Evolutionary conservation across 2,888 invertebrate species (phyloP).

Genomic region (Lepidochrysops patricia): DNA sequence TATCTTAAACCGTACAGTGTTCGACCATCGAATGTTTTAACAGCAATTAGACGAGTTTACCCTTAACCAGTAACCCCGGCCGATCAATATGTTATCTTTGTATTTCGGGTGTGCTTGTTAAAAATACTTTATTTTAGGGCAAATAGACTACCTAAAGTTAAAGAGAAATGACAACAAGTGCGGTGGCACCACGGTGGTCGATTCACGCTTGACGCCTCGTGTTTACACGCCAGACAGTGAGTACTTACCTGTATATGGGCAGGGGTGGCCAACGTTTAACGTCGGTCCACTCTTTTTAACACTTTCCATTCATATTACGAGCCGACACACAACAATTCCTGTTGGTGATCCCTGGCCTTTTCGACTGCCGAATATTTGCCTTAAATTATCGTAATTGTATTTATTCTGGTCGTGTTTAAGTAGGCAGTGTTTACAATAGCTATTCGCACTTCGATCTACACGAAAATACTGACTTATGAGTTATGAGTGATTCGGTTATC

Average conservation of each 20-base stretch:
- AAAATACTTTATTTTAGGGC: conserved; percentile 60
- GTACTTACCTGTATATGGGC: conserved; percentile 24
- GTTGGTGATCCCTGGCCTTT: background rate
- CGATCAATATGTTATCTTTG: conserved; percentile 42
- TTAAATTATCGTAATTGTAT: conserved; percentile 14
- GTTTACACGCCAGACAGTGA: conserved; percentile 27
- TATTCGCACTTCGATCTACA: background rate
- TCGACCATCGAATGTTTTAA: conserved; percentile 60
- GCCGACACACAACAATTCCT: background rate
- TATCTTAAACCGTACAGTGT: conserved; percentile 68
- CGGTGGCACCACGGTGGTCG: conserved; percentile 30
- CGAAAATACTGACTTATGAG: too few relatives aligned
- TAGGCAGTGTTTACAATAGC: background rate
- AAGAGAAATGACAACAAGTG: conserved; percentile 48
- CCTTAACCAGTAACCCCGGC: conserved; percentile 52
- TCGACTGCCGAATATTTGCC: conserved; percentile 8
- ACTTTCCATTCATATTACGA: background rate
- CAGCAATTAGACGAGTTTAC: conserved; percentile 69
- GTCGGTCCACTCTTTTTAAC: background rate
- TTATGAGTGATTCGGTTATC: too few relatives aligned
- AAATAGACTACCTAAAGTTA: conserved; percentile 44
- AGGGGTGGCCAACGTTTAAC: conserved; percentile 21
- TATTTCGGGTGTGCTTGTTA: conserved; percentile 62
- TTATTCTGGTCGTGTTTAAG: conserved; percentile 4
- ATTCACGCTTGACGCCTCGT: conserved; percentile 30